Percentiles rank a stretch among this genome's conserved stretches.
phyloP scores from a whole-genome alignment of 2,797 vertebrate genomes.

The Takifugu ocellatus region DNA sequence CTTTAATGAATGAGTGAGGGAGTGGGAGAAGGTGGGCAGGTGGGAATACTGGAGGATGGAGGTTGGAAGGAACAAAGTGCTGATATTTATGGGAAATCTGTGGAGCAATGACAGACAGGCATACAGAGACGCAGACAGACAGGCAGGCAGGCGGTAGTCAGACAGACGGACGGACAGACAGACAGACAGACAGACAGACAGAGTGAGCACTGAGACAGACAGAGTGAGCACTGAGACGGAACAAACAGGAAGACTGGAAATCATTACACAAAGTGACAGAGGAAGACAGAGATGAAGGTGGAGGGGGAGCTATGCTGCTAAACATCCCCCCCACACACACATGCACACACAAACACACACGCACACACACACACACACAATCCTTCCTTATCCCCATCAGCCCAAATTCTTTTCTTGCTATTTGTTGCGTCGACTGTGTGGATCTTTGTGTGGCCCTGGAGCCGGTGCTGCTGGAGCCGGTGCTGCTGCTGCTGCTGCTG shows the following conservation, averaged over 20 bases:
- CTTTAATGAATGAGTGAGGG: conserved; percentile 41
- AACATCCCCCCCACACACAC: conserved; percentile 17
- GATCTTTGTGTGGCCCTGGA: too few species aligned
- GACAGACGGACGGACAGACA: too few species aligned
- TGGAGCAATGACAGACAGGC: conserved; percentile 1
- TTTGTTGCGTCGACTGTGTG: too few species aligned
- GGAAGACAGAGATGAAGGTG: too few species aligned
- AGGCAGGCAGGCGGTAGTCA: conserved; percentile 66
- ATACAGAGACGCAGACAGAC: conserved; percentile 41
- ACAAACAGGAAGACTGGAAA: conserved; percentile 75
- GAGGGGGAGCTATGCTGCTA: neutral
- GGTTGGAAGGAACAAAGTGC: neutral
- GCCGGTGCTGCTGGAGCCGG: too few species aligned
- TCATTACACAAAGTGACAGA: conserved; percentile 55
- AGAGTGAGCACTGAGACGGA: conserved; percentile 75
- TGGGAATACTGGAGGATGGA: neutral
- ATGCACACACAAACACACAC: too few species aligned
- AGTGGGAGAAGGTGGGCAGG: conserved; percentile 2
- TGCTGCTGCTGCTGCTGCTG: too few species aligned
- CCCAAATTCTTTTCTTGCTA: too few species aligned
- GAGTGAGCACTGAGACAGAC: conserved; percentile 70
- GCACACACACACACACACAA: too few species aligned
- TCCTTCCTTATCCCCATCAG: too few species aligned
- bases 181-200: conserved; percentile 13
- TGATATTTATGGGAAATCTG: too few species aligned